Conservation (phyloP, 2,888 invertebrate genomes). For the Pyrgus malvae region DNA sequence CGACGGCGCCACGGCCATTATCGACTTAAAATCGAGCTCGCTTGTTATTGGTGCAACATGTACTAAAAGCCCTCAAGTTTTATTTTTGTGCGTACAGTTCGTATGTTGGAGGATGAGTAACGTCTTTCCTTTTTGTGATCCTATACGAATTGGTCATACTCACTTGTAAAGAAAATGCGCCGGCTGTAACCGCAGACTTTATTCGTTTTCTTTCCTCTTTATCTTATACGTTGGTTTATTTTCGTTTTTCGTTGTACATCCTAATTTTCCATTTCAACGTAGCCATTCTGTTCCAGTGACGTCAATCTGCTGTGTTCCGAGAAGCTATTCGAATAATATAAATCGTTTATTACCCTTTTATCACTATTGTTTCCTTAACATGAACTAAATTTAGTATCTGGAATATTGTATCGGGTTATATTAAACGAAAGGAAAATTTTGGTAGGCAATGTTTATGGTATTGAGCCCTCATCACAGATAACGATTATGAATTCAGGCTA, state of each 20-base stretch:
- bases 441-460: background rate
- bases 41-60: conserved; percentile 49
- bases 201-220: conserved; percentile 33
- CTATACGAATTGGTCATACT: too few relatives aligned
- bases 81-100: background rate
- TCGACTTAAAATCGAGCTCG: conserved; percentile 52
- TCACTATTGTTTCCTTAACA: conserved; percentile 41
- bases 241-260: conserved; percentile 50
- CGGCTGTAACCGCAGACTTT: background rate
- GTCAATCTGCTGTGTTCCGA: conserved; percentile 57
- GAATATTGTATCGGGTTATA: conserved; percentile 1
- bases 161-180: background rate
- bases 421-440: conserved; percentile 5
- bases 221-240: conserved; percentile 45
- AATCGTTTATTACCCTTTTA: conserved; percentile 42
- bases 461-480: background rate
- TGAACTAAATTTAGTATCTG: conserved; percentile 16
- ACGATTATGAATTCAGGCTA: conserved; percentile 5
- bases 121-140: too few relatives aligned
- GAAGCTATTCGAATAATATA: conserved; percentile 44
- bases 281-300: conserved; percentile 56
- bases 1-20: conserved; percentile 54
- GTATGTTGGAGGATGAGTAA: too few relatives aligned
- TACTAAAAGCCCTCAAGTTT: conserved; percentile 12
- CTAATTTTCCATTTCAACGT: conserved; percentile 47